Base-by-base conservation (phyloP, 23 tunicate genomes). In the Trididemnum nubilum region DNA sequence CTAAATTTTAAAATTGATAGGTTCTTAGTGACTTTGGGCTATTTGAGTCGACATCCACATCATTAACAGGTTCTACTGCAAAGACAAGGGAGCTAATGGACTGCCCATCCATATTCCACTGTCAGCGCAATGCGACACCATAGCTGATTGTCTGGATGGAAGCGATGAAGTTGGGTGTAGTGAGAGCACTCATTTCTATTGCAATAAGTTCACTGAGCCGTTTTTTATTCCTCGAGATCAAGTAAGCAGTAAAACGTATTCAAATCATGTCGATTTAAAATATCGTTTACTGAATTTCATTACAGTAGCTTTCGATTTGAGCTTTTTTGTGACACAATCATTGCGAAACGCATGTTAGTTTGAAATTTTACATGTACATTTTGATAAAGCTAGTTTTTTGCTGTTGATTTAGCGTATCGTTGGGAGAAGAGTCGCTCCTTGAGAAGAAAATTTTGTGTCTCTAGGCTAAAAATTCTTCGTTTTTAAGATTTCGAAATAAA, bases 101-200 rank as follows among this genome's bases (percentile, higher is more conserved):
- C 79, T 82, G 2, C 93, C 93, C 28, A 88, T 82, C 34, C 93
- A 88, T 79, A 82, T 88, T 49, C 87, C 87, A 2, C 0, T 65
- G 35, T 2, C 86, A 18, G 30, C 78, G 7, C 12, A 35, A 19
- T 88, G 93, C 35, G 51, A 88, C 67, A 76, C 35, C 22, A 82
- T 88, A 7, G 44, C 82, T 64, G 95, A 90, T 44, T 90, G 95
- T 77, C 30, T 65, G 15, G 95, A 90, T 58, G 81, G 36, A 26
- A 90, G 95, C 63, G 95, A 90, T 54, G 95, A 90, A 50, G 39
- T 72, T 15, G 65, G 73, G 37, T 90, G 95, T 60, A 71, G 49
- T 67, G 21, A 0, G 3, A 36, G 66, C 19, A 90, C 95, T 29
- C 95, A 90, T 57, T 90, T 84, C 61, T 90, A 90, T 78, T 90